phyloP scores from a whole-genome alignment of 2,797 vertebrate genomes.

The Tokudaia muenninki region DNA sequence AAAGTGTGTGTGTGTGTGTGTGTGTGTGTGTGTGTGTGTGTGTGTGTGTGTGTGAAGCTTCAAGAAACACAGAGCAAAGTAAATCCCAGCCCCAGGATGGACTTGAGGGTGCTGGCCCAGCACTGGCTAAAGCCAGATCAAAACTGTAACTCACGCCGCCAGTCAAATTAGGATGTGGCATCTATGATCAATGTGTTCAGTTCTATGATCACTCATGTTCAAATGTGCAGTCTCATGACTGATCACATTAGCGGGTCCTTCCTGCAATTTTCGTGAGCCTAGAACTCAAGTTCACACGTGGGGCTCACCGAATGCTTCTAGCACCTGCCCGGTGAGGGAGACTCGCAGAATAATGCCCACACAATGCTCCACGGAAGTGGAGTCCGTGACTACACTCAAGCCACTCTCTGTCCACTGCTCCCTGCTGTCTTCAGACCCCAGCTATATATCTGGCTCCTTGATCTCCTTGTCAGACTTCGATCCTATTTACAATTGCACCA shows the following conservation, averaged over 20 bases:
- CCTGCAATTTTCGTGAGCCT: not conserved
- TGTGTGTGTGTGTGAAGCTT: not conserved
- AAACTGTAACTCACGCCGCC: accelerated
- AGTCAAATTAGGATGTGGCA: not conserved
- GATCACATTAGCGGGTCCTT: not conserved
- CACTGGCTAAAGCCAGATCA: not conserved
- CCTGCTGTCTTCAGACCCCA: not conserved
- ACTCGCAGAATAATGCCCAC: not conserved
- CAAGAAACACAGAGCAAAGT: not conserved
- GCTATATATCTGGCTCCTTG: not conserved
- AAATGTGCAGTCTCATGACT: not conserved
- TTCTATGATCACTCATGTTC: not conserved
- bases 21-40: not conserved
- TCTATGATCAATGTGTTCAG: too few relatives aligned
- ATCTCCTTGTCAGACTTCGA: not conserved
- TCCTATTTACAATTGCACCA: not conserved
- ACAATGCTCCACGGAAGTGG: not conserved
- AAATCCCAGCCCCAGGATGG: not conserved
- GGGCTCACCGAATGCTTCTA: not conserved
- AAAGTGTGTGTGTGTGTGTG: too few relatives aligned
- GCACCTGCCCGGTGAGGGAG: not conserved
- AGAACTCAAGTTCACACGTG: not conserved
- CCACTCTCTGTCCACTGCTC: not conserved
- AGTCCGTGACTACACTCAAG: accelerated
- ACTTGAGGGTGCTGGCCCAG: too few relatives aligned